Evolutionary conservation across 2,113 vertebrate species (phyloP).

Genomic region (Rafetus swinhoei): DNA sequence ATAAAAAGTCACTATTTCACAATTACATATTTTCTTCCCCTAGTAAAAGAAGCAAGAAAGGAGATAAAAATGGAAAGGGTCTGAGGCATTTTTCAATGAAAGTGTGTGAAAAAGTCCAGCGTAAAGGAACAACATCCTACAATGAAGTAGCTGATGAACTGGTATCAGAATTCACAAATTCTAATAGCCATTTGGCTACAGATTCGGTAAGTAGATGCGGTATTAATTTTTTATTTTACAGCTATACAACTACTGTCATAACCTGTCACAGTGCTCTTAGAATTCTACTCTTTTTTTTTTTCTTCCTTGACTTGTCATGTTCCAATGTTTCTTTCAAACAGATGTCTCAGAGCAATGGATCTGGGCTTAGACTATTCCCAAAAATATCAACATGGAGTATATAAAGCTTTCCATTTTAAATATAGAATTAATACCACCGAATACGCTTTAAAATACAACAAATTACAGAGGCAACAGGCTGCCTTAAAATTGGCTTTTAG

Average conservation of each 20-base stretch:
- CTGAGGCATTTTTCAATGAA: slow-evolving; percentile 93
- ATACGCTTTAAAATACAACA: neutral
- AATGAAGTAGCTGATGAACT: slow-evolving; percentile 92
- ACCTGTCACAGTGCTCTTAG: neutral
- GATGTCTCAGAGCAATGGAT: neutral
- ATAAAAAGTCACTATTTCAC: neutral
- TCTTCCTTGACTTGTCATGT: neutral
- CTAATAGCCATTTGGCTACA: slow-evolving; percentile 81
- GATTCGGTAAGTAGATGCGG: slow-evolving; percentile 81
- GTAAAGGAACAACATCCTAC: slow-evolving; percentile 90
- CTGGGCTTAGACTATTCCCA: neutral
- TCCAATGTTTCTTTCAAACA: neutral
- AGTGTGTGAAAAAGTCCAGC: slow-evolving; percentile 92
- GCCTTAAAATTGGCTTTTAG: neutral
- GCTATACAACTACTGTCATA: neutral
- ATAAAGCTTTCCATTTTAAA: neutral
- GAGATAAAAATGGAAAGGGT: slow-evolving; percentile 90
- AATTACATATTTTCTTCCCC: slow-evolving; percentile 51
- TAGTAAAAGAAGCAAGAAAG: slow-evolving; percentile 89
- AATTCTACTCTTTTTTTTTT: neutral
- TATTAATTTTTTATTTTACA: neutral
- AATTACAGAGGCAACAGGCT: neutral
- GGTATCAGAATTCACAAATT: slow-evolving; percentile 86
- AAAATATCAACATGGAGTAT: neutral
- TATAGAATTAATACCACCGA: neutral